Evolutionary conservation across 2,888 invertebrate species (phyloP).

Genomic region (Folsomia manolachei): DNA sequence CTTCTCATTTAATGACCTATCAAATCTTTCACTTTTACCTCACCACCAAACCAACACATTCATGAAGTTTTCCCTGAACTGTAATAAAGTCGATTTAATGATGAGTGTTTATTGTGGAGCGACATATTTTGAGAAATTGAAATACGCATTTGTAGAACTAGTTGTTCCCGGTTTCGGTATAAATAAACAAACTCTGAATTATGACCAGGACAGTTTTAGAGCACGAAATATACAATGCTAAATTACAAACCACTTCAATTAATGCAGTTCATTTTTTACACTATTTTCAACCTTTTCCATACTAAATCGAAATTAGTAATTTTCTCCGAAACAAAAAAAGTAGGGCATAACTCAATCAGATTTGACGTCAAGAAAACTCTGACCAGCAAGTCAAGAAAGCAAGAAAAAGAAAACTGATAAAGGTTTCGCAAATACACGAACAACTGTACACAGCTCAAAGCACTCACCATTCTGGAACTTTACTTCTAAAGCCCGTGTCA

Average conservation of each 20-base stretch:
- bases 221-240: too few species aligned
- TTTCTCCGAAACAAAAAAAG: background rate
- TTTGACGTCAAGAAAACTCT: background rate
- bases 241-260: too few species aligned
- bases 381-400: slow-evolving; percentile 6
- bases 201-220: too few species aligned
- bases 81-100: too few species aligned
- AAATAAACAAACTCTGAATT: too few species aligned
- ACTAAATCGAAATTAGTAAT: background rate
- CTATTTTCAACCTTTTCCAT: background rate
- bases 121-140: too few species aligned
- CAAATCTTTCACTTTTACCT: background rate
- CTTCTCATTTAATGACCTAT: slow-evolving; percentile 20
- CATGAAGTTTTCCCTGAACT: too few species aligned
- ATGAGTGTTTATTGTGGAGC: too few species aligned
- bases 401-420: background rate
- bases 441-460: background rate
- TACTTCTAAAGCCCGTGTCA: background rate
- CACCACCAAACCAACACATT: background rate
- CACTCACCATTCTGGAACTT: background rate
- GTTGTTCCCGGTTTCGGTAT: too few species aligned
- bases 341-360: slow-evolving; percentile 3
- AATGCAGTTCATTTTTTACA: too few species aligned
- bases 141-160: too few species aligned
- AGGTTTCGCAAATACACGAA: background rate